A percentile compares a stretch with the other conserved stretches of the same genome.
phyloP scores from a whole-genome alignment of 2,888 invertebrate genomes.

The Cheilosia scutellata region DNA sequence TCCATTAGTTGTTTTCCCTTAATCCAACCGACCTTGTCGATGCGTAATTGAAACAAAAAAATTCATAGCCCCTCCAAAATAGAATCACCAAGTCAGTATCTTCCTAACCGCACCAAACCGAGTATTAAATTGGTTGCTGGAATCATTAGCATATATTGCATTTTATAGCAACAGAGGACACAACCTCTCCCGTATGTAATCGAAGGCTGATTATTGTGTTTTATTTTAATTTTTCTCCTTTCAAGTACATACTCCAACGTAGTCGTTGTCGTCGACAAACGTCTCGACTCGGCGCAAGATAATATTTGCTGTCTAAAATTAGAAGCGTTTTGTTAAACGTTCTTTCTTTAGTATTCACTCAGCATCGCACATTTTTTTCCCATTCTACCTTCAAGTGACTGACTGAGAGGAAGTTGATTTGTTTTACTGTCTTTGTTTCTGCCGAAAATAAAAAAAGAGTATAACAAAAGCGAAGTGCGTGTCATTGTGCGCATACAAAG shows the following conservation, averaged over 20 bases:
- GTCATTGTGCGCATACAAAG: constrained; percentile 68
- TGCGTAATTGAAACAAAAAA: neutral
- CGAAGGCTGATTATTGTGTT: constrained; percentile 40
- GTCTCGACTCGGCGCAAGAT: constrained; percentile 63
- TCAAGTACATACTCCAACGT: constrained; percentile 47
- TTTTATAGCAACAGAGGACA: constrained; percentile 57
- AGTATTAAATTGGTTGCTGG: constrained; percentile 14
- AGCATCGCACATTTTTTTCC: constrained; percentile 66
- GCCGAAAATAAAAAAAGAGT: constrained; percentile 30
- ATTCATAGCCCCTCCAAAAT: constrained; percentile 3
- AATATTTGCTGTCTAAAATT: constrained; percentile 71
- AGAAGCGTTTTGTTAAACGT: constrained; percentile 69
- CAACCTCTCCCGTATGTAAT: constrained; percentile 26
- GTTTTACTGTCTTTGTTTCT: constrained; percentile 62
- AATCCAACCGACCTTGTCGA: neutral
- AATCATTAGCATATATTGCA: constrained; percentile 67
- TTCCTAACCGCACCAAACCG: neutral
- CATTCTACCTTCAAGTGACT: constrained; percentile 22
- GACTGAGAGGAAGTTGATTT: constrained; percentile 71
- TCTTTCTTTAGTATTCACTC: constrained; percentile 73
- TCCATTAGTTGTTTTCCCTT: neutral
- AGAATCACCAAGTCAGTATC: neutral
- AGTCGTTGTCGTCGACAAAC: constrained; percentile 47
- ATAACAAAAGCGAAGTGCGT: constrained; percentile 57
- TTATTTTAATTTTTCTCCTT: constrained; percentile 44